These are phyloP conservation scores for Pandemis cinnamomeana DNA, from an alignment of 2,888 invertebrate species.

Conservation along the genomic window DNA sequence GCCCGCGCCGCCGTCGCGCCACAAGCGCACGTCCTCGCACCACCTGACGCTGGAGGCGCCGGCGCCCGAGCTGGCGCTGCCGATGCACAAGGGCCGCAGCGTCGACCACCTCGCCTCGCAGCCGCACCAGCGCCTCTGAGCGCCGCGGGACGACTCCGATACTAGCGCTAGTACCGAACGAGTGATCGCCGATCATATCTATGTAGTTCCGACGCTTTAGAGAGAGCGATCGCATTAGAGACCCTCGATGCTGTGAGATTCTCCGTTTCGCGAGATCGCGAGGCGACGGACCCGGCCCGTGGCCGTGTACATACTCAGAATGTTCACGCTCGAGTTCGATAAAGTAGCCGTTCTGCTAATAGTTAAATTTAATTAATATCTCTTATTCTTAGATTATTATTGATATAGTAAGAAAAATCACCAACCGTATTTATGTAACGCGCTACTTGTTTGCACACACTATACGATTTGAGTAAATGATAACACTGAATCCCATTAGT, in stretches of 20 bases:
- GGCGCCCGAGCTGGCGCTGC: slow-evolving; percentile 67
- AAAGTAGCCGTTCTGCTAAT: slow-evolving; percentile 29
- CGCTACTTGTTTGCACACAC: slow-evolving; percentile 15
- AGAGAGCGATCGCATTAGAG: slow-evolving; percentile 51
- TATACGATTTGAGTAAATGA: background rate
- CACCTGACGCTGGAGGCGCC: slow-evolving; percentile 77
- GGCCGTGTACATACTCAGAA: slow-evolving; percentile 36
- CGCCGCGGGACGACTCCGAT: slow-evolving; percentile 3
- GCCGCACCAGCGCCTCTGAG: slow-evolving; percentile 63
- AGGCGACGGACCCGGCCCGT: slow-evolving; percentile 12
- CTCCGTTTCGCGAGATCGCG: background rate
- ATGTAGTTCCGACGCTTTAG: slow-evolving; percentile 65
- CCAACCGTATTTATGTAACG: slow-evolving; percentile 19
- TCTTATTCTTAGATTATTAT: slow-evolving; percentile 27
- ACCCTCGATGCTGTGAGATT: slow-evolving; percentile 1
- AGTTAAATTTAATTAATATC: slow-evolving; percentile 29
- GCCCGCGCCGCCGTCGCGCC: slow-evolving; percentile 59
- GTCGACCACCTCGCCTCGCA: slow-evolving; percentile 70
- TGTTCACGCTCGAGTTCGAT: slow-evolving; percentile 31
- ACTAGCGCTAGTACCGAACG: slow-evolving; percentile 54
- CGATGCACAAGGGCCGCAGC: slow-evolving; percentile 75
- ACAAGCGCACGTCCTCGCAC: slow-evolving; percentile 80
- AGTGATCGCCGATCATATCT: slow-evolving; percentile 81
- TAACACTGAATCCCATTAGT: background rate
- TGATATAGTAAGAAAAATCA: slow-evolving; percentile 24